phyloP scores from a whole-genome alignment of 1,140 invertebrate genomes.

The Saccostrea echinata region DNA sequence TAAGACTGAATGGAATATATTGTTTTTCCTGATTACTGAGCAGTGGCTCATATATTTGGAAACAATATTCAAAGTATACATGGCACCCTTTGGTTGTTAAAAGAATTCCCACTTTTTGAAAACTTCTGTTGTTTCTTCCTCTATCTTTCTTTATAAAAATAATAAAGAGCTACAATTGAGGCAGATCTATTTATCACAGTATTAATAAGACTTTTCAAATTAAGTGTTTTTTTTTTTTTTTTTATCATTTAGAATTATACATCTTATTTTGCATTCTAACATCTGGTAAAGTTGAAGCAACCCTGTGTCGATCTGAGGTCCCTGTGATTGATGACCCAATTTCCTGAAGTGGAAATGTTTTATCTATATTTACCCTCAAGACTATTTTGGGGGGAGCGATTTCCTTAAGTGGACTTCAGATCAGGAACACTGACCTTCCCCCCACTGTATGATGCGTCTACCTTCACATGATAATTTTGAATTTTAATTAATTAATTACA shows the following conservation, averaged over 20 bases:
- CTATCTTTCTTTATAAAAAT: neutral
- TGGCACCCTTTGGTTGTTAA: no score
- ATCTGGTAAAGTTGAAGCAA: neutral
- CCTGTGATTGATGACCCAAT: neutral
- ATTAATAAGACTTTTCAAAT: neutral
- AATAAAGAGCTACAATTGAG: neutral
- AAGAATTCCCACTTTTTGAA: no score
- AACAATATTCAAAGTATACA: no score
- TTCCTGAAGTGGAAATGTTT: neutral
- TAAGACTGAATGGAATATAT: no score
- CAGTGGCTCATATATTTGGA: no score
- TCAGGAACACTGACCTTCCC: neutral
- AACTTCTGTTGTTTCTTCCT: no score
- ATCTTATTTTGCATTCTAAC: neutral
- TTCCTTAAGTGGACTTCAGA: neutral
- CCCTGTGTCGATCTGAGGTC: neutral
- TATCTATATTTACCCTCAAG: slow-evolving; percentile 1
- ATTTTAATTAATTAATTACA: no score
- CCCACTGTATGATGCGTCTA: neutral
- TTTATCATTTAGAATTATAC: neutral
- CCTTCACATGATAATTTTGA: no score
- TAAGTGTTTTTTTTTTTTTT: neutral
- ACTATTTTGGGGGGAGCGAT: neutral
- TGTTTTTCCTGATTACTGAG: no score
- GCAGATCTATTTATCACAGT: neutral